Evolutionary conservation across 2,797 vertebrate species (phyloP), one percentile per base, ranked within the genome.

Genomic region (Numenius phaeopus): DNA sequence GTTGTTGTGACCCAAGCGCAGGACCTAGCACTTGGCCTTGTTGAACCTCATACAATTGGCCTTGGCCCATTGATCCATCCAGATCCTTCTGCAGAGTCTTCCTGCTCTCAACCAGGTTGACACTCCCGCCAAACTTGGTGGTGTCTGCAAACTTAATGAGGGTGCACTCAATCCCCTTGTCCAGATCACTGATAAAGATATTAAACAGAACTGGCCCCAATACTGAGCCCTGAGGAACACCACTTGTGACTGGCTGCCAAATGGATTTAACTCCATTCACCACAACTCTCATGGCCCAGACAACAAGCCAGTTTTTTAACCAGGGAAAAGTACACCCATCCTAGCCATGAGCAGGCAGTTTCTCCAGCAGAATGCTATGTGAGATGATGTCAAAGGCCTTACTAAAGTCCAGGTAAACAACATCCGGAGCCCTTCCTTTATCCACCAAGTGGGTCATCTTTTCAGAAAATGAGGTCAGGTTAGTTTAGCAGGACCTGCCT

Each of bases 231-330:
- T n/a, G 14, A 2, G 7, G 23, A 52, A 22, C 23, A 42, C 3
- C 14, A 54, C 8, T 54, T 34, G 11, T 44, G 8, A 30, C 32
- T 1, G 0, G 13, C 3, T 11, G 7, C 10, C 8, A 26, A 21
- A 4, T 30, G 16, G 9, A 34, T 42, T 34, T 69, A 32, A 21
- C 11, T 49, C 18, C 22, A 23, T 61, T 42, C 12, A 19, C 30
- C 10, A 42, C 1, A 32, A n/a, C 8, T 6, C 6, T 46, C 11
- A 46, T 4, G 17, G 12, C 16, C 7, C 7, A 4, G 9, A 22
- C 10, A 32, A 5, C 21, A 29, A 39, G 34, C 46, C 46, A 50
- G 4, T 2, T 29, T 61, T 61, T 77, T 14, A 50, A 9, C 7
- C n/a, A 32, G 24, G 2, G 2, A 61, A 62, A 4, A 16, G 14